phyloP scores from a whole-genome alignment of 1,140 invertebrate genomes.

The Drosophila lacteicornis region DNA sequence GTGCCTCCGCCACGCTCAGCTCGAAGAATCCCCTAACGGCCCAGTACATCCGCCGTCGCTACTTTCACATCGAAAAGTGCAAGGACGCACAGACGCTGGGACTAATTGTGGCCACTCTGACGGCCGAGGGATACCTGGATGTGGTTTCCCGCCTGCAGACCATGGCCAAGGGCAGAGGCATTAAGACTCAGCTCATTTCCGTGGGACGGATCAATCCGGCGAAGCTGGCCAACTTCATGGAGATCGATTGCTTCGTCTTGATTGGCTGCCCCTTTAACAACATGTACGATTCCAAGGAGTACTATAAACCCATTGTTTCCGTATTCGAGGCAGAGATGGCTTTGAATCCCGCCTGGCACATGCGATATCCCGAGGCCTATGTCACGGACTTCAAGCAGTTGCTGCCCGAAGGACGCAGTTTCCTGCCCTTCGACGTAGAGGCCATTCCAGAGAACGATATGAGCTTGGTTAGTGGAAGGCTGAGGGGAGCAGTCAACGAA shows the following conservation, averaged over 20 bases:
- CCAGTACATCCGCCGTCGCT: slow-evolving; percentile 90
- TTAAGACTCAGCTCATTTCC: slow-evolving; percentile 95
- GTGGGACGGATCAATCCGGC: slow-evolving; percentile 96
- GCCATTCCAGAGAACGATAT: slow-evolving; percentile 87
- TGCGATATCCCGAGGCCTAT: slow-evolving; percentile 87
- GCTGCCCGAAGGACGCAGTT: slow-evolving; percentile 87
- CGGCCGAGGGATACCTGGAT: slow-evolving; percentile 91
- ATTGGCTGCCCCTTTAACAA: slow-evolving; percentile 96
- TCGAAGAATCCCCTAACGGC: slow-evolving; percentile 75
- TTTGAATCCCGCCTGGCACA: slow-evolving; percentile 88
- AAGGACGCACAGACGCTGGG: slow-evolving; percentile 95
- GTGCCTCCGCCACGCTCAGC: slow-evolving; percentile 33
- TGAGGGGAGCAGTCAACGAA: slow-evolving; percentile 85
- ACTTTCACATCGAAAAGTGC: slow-evolving; percentile 94
- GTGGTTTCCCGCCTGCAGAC: slow-evolving; percentile 91
- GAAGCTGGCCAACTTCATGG: slow-evolving; percentile 94
- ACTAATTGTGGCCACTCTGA: slow-evolving; percentile 94
- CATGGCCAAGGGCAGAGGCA: slow-evolving; percentile 90
- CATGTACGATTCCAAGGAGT: slow-evolving; percentile 93
- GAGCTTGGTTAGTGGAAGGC: slow-evolving; percentile 89
- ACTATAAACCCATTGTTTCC: slow-evolving; percentile 95
- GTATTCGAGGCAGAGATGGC: slow-evolving; percentile 97
- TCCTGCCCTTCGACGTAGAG: slow-evolving; percentile 86
- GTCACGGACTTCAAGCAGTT: slow-evolving; percentile 92
- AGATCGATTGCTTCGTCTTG: slow-evolving; percentile 95